Percentiles rank a stretch among this genome's conserved stretches.
These are phyloP conservation scores for Adelges cooleyi DNA, from an alignment of 1,140 invertebrate genomes.

Conservation along the genomic window DNA sequence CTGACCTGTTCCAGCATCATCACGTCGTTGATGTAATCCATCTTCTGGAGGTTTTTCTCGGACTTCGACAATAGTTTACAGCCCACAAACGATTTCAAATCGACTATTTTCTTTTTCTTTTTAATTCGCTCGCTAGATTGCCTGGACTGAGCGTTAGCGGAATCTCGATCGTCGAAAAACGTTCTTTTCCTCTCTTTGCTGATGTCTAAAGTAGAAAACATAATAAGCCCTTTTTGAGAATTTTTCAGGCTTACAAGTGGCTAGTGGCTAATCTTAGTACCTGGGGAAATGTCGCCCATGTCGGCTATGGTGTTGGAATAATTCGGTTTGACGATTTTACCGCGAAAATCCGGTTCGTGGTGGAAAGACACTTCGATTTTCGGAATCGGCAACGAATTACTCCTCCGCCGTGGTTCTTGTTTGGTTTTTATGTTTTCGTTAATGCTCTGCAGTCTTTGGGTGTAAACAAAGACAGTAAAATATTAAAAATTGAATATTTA, in stretches of 20 bases:
- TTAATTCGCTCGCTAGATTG: conserved; percentile 62
- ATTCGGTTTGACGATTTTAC: conserved; percentile 54
- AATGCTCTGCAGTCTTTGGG: conserved; percentile 69
- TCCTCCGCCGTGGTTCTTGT: conserved; percentile 63
- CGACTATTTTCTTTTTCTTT: conserved; percentile 78
- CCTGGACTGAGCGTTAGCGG: conserved; percentile 46
- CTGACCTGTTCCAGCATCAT: conserved; percentile 14
- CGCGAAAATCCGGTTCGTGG: conserved; percentile 56
- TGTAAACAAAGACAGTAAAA: no score
- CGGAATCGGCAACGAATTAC: conserved; percentile 84
- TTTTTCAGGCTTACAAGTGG: no score
- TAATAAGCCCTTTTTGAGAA: no score
- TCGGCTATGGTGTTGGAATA: conserved; percentile 58
- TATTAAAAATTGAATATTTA: no score
- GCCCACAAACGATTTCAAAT: conserved; percentile 78
- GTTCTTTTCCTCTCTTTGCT: conserved; percentile 23
- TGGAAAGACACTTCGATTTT: conserved; percentile 81
- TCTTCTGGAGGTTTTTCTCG: conserved; percentile 70
- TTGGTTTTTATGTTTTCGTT: conserved; percentile 62
- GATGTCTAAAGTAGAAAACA: conserved; percentile 16
- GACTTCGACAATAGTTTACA: conserved; percentile 82
- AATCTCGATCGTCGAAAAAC: conserved; percentile 20
- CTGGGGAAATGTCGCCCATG: conserved; percentile 38
- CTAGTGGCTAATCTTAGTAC: not conserved
- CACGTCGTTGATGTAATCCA: conserved; percentile 56